Base-by-base conservation (phyloP, 2,113 vertebrate species). In the Rostratula benghalensis region DNA sequence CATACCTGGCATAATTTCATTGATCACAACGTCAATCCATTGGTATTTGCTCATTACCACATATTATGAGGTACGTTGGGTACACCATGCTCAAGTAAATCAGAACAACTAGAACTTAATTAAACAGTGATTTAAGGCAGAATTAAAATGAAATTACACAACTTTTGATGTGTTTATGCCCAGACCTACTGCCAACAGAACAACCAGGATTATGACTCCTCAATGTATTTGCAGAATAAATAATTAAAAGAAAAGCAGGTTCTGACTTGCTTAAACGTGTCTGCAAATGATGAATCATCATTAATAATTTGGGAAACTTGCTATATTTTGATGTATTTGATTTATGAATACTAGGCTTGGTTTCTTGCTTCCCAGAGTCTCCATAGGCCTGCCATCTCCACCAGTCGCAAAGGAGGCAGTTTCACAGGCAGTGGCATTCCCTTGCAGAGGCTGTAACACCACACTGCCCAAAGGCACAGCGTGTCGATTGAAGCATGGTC, bases 401-500 rank as follows among this genome's bases (percentile, higher is more conserved):
- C 87, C 87, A 90, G 93, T 80, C 97, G 89, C 80, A 91, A 68
- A 54, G 45, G 93, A 65, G 56, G 48, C 7, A 5, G 65, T 83
- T 61, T 93, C 3, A 2, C 77, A 76, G 87, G 37, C 60, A 68
- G 75, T 33, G 24, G 77, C 83, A 68, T 81, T 90, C 85, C 94
- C 82, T 73, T 77, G 83, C 64, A 46, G 82, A 30, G 46, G 59
- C 90, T 90, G 86, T 71, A 70, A 79, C 83, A 46, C 81, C 73
- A 30, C 1, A 13, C 39, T 46, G 92, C 98, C 97, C 6, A 3
- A 59, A 94, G 97, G 97, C 90, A 75, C 2, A 0, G 64, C 9
- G 27, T 97, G 95, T 87, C 75, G 97, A 97, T 56, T 96, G 95
- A 97, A 97, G 97, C 97, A 95, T 96, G 93, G 53, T 91, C 89